A percentile compares a stretch with the other conserved stretches of the same genome.
Evolutionary conservation across 2,888 invertebrate genomes (phyloP).

Genomic region (Ophion obscuratus): DNA sequence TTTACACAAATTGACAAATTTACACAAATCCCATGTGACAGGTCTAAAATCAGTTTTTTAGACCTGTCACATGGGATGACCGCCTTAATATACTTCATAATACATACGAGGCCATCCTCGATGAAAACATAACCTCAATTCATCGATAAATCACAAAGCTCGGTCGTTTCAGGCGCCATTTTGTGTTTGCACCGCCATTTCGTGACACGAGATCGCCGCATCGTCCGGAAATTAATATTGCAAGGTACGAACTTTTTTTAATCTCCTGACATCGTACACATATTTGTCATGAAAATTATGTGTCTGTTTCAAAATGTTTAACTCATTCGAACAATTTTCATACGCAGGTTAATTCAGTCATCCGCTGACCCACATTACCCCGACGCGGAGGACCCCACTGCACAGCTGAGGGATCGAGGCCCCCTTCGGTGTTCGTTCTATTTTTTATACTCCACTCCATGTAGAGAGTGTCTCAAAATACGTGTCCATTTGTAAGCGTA

Average conservation of each 20-base stretch:
- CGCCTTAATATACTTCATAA: not conserved
- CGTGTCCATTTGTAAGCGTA: too few species aligned
- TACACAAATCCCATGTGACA: too few species aligned
- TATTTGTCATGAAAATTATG: not conserved
- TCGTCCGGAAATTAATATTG: too few species aligned
- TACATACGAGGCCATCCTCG: too few species aligned
- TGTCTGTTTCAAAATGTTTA: too few species aligned
- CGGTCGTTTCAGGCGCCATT: not conserved
- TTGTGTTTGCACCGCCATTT: not conserved
- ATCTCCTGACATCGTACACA: not conserved
- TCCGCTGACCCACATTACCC: constrained; percentile 8
- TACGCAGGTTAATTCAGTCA: not conserved
- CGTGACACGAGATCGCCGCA: not conserved
- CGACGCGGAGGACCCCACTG: constrained; percentile 34
- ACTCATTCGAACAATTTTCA: not conserved
- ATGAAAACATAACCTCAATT: not conserved
- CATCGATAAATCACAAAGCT: not conserved
- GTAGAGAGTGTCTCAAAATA: constrained; percentile 9
- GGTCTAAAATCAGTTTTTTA: too few species aligned
- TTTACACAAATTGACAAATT: too few species aligned
- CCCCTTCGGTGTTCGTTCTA: constrained; percentile 62
- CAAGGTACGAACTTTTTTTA: not conserved
- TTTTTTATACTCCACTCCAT: constrained; percentile 9
- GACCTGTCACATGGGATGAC: too few species aligned
- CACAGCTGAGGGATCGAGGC: constrained; percentile 28